Conservation (phyloP, 1,140 invertebrate genomes). For the Myzus persicae region DNA sequence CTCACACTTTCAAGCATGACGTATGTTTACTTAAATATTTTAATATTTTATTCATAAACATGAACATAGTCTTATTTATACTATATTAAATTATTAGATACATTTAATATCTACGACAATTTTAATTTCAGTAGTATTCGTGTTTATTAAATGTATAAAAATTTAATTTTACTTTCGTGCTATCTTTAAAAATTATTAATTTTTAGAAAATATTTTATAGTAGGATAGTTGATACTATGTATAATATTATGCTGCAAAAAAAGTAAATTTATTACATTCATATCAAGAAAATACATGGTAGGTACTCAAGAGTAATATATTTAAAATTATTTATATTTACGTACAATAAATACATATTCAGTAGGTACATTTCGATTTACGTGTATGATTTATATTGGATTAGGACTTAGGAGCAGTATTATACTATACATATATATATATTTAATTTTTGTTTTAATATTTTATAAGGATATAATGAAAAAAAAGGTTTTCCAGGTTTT, state of each 20-base stretch:
- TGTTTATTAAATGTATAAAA: not conserved
- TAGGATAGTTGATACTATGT: not conserved
- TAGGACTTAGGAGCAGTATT: not conserved
- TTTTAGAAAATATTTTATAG: not conserved
- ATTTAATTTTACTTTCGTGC: not conserved
- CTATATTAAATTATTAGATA: not conserved
- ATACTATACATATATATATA: too few species aligned
- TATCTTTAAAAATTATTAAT: not conserved
- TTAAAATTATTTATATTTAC: not conserved
- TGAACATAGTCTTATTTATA: too few species aligned
- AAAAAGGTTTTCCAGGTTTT: not conserved
- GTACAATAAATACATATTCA: not conserved
- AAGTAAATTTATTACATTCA: not conserved
- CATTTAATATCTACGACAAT: not conserved
- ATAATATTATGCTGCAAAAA: not conserved
- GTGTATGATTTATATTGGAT: not conserved
- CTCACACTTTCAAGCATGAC: too few species aligned
- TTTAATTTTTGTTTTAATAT: not conserved
- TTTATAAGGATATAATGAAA: not conserved
- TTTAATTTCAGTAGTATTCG: not conserved
- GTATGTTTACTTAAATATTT: too few species aligned
- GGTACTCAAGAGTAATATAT: not conserved
- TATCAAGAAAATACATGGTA: not conserved
- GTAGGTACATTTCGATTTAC: not conserved
- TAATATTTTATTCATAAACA: not conserved